These are phyloP conservation scores for Prosapia bicincta DNA, from an alignment of 2,888 invertebrate genomes.

Conservation along the genomic window DNA sequence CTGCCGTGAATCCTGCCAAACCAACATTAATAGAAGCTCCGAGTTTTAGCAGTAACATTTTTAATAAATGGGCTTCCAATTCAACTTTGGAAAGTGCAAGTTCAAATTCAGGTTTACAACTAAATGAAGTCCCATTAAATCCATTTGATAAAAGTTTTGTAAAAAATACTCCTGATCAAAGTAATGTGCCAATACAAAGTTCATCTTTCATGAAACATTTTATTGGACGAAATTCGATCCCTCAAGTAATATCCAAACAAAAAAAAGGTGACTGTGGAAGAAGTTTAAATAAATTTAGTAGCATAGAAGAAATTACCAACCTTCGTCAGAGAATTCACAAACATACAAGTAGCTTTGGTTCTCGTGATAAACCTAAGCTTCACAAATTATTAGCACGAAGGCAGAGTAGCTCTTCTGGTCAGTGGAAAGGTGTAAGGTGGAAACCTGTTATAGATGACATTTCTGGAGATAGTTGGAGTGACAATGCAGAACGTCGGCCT, in stretches of 20 bases:
- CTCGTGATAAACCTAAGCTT: neutral
- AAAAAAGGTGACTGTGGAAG: neutral
- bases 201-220: neutral
- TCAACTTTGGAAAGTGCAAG: slow-evolving; percentile 40
- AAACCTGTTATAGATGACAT: slow-evolving; percentile 39
- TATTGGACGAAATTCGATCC: neutral
- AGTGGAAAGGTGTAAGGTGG: slow-evolving; percentile 45
- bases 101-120: neutral
- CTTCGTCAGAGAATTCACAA: neutral
- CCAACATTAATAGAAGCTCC: neutral
- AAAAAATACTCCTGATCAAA: neutral
- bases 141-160: slow-evolving; percentile 11
- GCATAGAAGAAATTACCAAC: neutral
- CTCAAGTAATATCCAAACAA: neutral
- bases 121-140: neutral
- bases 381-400: slow-evolving; percentile 41
- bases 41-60: neutral
- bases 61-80: slow-evolving; percentile 15
- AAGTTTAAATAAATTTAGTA: neutral
- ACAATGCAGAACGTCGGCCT: slow-evolving; percentile 17
- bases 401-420: slow-evolving; percentile 40
- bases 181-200: neutral
- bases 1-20: neutral
- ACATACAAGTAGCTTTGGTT: neutral
- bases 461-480: slow-evolving; percentile 32